Base-by-base conservation (phyloP, 2,797 vertebrate genomes). In the Paramormyrops hopkinsi region DNA sequence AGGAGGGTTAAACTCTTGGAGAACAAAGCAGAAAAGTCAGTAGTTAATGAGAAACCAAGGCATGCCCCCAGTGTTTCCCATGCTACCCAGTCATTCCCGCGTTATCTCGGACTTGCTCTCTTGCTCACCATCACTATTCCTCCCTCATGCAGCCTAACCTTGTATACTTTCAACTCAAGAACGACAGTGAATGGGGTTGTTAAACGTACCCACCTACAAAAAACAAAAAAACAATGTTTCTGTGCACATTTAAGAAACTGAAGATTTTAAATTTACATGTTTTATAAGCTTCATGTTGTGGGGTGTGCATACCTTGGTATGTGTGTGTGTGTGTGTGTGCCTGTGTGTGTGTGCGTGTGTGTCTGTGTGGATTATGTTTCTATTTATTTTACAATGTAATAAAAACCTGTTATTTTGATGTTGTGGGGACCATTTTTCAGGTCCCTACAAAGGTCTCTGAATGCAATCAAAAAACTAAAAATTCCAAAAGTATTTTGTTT, bases 11-110 rank as follows among this genome's bases (percentile, higher is more conserved):
- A 90, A 48, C 11, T 62, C 41, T 88, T 91, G 29, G 19, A 85
- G 89, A 85, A 90, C 91, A 92, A 92, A 90, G 48, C 48, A 86
- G 84, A 89, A 62, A 48, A 88, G 82, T 44, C 33, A 84, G 54
- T 89, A 25, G 90, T 95, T 95, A 94, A 95, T 93, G 90, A 94
- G 91, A 94, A 94, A 89, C 95, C 91, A 87, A 92, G 92, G 91
- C 46, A 59, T 86, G 91, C 91, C 91, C 90, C 90, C 92, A 11
- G 93, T 92, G 94, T 94, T 91, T 65, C 83, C 86, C 86, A 89
- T 88, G 91, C 37, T 91, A 82, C 90, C 37, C 62, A 90, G 89
- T 89, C 89, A 90, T 76, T 88, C 87, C 92, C 88, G 87, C 88
- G 91, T 92, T 88, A 90, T 92, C 89, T 83, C 51, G 79, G 41